Evolutionary conservation across 2,888 invertebrate species (phyloP), one percentile per base, ranked within the genome.

Genomic region (Stenichneumon culpator): DNA sequence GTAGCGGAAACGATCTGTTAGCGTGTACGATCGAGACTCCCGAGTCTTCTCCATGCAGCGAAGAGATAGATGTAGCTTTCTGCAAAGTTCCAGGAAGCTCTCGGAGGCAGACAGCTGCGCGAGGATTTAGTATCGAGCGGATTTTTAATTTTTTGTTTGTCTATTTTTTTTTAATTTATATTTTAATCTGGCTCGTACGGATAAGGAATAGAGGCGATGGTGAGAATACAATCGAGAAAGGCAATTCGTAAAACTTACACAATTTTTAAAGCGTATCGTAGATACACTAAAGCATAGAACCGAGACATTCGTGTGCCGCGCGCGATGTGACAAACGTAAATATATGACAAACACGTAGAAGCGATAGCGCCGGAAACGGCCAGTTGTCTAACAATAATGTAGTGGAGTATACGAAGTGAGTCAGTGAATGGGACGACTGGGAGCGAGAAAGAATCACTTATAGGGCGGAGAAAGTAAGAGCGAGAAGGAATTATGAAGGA

Each of bases 341-440:
- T 85, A 92, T 93, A 93, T 92, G 92, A 91, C 89, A 92, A 92
- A 92, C 92, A 92, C 93, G 93, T 93, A 91, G 90, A 91, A 87
- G 89, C 89, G 92, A 91, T 91, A 92, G 92, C 90, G 90, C 93
- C 93, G 93, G 93, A 93, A 93, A 90, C 90, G 91, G 89, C 88
- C 90, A 91, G 91, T 93, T 93, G 93, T 93, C 91, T 91, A 90
- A 92, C 93, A 92, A 92, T 92, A 93, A 92, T 91, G 92, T 93
- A 92, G 90, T 89, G 89, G 90, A 91, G 92, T 92, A 65, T 74
- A 91, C 89, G 90, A 89, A 90, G 84, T 89, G 90, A 90, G 90
- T 91, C 89, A 86, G 90, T 90, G 91, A 92, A 92, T 91, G 92
- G 88, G 89, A 87, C 87, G 69, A 79, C 32, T 6, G 86, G 67